Evolutionary conservation across 2,888 invertebrate species (phyloP), one percentile per base, ranked within the genome.

Genomic region (Margaritifera margaritifera): DNA sequence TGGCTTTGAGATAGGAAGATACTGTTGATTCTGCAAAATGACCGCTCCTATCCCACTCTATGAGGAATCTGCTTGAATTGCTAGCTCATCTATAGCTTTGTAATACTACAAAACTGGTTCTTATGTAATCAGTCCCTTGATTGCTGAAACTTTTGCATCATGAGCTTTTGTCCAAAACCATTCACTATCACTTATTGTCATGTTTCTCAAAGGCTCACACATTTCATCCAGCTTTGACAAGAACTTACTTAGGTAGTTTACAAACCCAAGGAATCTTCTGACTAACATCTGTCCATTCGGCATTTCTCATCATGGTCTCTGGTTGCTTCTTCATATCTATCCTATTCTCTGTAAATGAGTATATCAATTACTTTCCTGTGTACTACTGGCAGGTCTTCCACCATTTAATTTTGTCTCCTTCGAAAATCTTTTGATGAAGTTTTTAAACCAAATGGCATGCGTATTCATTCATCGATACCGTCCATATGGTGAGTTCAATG

Each of bases 361-460:
- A 79, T 71, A 59, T 80, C 81, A 64, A 81, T 78, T 42, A 77
- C 71, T 6, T 80, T 73, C 22, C 64, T 61, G 8, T n/a, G 66
- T 2, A 79, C 71, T 24, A 78, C 77, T 54, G 42, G 66, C 24
- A 80, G 64, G 3, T 78, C 77, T 63, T 77, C 77, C 3, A 82
- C 60, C 6, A 66, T 74, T 50, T 75, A 57, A 27, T 78, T 31
- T 27, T 74, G 68, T 63, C 73, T 58, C 4, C 69, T 62, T 56
- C 81, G 80, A 53, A 68, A 80, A 20, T 71, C 69, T 58, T 78
- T 77, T 19, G 75, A 62, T 1, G 77, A 69, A 8, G 72, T 50
- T 6, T 62, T 67, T 31, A 79, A 71, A 0, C 77, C 80, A 69
- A 80, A 80, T 1, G 80, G 80, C 66, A 81, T 63, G 6, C 77